These are phyloP conservation scores for Bombylius discolor DNA, from an alignment of 2,888 invertebrate species.

Conservation along the genomic window DNA sequence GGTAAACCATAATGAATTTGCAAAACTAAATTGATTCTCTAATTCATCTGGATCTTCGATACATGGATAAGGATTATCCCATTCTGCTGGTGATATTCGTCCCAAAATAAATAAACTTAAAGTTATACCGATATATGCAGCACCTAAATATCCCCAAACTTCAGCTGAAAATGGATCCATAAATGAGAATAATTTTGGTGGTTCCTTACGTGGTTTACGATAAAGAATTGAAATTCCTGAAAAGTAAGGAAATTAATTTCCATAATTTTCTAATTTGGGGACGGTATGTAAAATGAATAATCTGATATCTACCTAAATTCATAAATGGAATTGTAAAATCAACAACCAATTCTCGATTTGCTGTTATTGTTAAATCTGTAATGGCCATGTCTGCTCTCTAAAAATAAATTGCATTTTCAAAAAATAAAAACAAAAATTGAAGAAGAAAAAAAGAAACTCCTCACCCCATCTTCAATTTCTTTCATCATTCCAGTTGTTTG, in stretches of 20 bases:
- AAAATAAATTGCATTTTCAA: conserved; percentile 18
- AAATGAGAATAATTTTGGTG: conserved; percentile 81
- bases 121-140: conserved; percentile 68
- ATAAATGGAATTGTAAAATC: conserved; percentile 95
- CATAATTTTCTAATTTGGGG: not conserved
- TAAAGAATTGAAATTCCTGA: conserved; percentile 80
- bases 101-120: conserved; percentile 65
- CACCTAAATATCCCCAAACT: conserved; percentile 74
- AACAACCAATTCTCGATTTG: conserved; percentile 72
- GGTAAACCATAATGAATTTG: conserved; percentile 81
- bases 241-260: not conserved
- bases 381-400: conserved; percentile 83
- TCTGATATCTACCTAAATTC: conserved; percentile 51
- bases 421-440: not conserved
- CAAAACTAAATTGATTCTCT: conserved; percentile 69
- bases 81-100: conserved; percentile 71
- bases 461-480: conserved; percentile 56
- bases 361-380: conserved; percentile 79
- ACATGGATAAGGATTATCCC: conserved; percentile 78
- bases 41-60: conserved; percentile 69
- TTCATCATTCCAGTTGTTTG: conserved; percentile 81
- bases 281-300: not conserved
- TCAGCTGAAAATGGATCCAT: conserved; percentile 75
- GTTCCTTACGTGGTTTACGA: conserved; percentile 68
- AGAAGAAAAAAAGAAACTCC: conserved; percentile 4